phyloP scores from a whole-genome alignment of 2,888 invertebrate species.

The Dryobota labecula region DNA sequence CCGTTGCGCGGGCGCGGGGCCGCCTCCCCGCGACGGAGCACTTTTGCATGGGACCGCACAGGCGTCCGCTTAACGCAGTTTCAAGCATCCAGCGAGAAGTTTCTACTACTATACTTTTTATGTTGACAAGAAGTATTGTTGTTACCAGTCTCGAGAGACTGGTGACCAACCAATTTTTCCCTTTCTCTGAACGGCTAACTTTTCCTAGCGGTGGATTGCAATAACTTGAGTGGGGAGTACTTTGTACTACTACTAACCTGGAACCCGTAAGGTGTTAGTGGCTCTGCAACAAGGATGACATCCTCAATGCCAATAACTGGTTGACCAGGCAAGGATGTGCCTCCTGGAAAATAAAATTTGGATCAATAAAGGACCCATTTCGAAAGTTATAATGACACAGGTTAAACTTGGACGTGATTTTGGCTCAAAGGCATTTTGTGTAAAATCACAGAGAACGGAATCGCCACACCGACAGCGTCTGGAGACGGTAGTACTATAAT shows the following conservation, averaged over 20 bases:
- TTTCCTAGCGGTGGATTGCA: not conserved
- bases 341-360: constrained; percentile 66
- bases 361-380: not conserved
- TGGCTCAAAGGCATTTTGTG: not conserved
- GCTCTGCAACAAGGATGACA: constrained; percentile 71
- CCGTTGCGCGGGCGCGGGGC: too few species aligned
- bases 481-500: too few species aligned
- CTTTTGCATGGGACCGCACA: too few species aligned
- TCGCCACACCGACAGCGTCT: not conserved
- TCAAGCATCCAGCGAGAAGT: too few species aligned
- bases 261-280: constrained; percentile 92
- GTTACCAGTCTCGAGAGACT: not conserved
- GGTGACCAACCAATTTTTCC: not conserved
- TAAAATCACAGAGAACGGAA: not conserved
- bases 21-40: too few species aligned
- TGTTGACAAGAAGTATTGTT: not conserved
- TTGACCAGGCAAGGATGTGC: constrained; percentile 71
- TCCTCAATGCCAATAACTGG: constrained; percentile 74
- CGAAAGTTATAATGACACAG: not conserved
- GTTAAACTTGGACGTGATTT: not conserved
- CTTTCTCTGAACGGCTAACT: not conserved
- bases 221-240: not conserved
- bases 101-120: not conserved
- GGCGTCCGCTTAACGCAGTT: too few species aligned
- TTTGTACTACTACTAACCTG: constrained; percentile 84